Base-by-base conservation (phyloP, 2,113 vertebrate species). In the Microtus pennsylvanicus region DNA sequence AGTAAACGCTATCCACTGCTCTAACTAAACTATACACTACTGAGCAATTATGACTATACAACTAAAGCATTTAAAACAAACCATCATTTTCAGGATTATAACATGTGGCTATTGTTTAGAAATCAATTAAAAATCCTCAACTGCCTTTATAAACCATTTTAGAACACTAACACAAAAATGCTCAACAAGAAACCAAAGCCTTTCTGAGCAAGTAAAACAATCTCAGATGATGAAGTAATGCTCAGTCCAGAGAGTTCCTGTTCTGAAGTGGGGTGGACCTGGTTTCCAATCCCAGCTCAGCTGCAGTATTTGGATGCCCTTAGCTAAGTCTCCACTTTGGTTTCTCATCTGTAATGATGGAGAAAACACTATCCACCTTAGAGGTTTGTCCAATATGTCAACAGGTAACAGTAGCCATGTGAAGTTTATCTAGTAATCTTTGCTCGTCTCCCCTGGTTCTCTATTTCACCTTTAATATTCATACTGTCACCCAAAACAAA, bases 141-240 rank as follows among this genome's bases (percentile, higher is more conserved):
- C 89, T 52, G 30, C 12, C 42, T 96, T n/a, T 97, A 92, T 70
- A 95, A 93, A 90, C 8, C 86, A 96, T 92, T 96, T 81, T 75
- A 88, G 96, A 92, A 91, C 47, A 94, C 6, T 74, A 55, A 96
- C 89, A 61, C 6, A 93, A 92, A 90, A 94, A 61, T 72, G 30
- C 21, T 93, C 30, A 38, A 26, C 55, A 92, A 95, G 76, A 93
- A 91, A 94, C 13, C 47, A 82, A 94, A 63, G 75, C 28, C 69
- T 24, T 65, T 67, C 45, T 33, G 67, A 95, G 47, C 52, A 52
- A 52, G 50, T 52, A 76, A 92, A 89, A 90, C 30, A 75, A 80
- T 55, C 61, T 81, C 76, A 67, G 22, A 30, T 35, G 26, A 83
- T n/a, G 33, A 47, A 91, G 82, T 74, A 67, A 90, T 8, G 35